phyloP scores from a whole-genome alignment of 2,113 vertebrate genomes.

The Cyrtonyx montezumae region DNA sequence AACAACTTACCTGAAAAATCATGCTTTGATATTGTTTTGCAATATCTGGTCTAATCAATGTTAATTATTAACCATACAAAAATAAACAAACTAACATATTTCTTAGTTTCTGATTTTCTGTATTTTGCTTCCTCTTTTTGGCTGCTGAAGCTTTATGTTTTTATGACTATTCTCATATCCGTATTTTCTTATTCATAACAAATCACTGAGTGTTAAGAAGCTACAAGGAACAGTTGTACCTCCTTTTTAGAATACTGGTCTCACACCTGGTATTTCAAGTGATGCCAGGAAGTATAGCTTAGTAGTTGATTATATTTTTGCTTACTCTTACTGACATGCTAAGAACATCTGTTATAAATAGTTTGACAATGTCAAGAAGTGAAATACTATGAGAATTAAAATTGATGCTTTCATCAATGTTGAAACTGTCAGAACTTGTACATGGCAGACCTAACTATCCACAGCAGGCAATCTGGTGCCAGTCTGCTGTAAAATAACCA shows the following conservation, averaged over 20 bases:
- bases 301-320: neutral
- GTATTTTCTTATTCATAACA: neutral
- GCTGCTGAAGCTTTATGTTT: neutral
- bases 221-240: neutral
- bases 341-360: neutral
- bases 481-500: slow-evolving; percentile 79
- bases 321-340: neutral
- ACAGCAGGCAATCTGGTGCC: slow-evolving; percentile 73
- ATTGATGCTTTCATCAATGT: slow-evolving; percentile 53
- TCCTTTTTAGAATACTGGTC: neutral
- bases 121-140: neutral
- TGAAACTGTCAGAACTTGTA: slow-evolving; percentile 71
- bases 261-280: neutral
- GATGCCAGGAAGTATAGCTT: neutral
- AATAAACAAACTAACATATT: neutral
- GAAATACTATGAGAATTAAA: slow-evolving; percentile 65
- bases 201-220: neutral
- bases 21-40: neutral
- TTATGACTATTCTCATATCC: neutral
- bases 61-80: neutral
- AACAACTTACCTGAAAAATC: neutral
- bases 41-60: neutral
- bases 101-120: neutral
- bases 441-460: slow-evolving; percentile 61
- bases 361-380: slow-evolving; percentile 26